Percentiles rank a stretch among this genome's conserved stretches.
Conservation (phyloP, 2,797 vertebrate genomes). For the Macrochelys suwanniensis region DNA sequence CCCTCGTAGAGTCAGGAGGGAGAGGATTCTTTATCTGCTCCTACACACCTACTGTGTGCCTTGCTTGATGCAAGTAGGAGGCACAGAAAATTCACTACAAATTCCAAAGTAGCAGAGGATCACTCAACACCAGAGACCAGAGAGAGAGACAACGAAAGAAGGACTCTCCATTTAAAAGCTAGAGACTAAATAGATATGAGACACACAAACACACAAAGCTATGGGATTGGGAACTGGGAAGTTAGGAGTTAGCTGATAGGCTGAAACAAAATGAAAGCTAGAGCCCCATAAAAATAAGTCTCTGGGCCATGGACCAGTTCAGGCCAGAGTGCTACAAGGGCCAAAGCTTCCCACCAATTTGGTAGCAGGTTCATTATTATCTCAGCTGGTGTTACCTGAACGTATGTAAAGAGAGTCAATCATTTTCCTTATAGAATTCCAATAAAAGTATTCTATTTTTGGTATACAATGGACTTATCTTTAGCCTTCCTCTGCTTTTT, state of each 20-base stretch:
- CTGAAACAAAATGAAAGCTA: not conserved
- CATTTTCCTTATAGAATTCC: not conserved
- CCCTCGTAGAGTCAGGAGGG: not conserved
- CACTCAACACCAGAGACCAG: not conserved
- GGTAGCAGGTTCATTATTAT: not conserved
- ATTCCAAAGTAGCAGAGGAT: not conserved
- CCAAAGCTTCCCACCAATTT: not conserved
- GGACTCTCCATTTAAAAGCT: not conserved
- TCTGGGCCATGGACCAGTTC: not conserved
- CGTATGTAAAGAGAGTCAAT: not conserved
- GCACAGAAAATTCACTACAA: not conserved
- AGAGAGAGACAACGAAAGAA: not conserved
- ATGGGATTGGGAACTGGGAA: not conserved
- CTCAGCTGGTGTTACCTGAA: conserved; percentile 25
- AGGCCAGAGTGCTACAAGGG: not conserved
- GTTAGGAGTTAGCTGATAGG: not conserved
- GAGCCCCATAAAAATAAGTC: rapidly evolving
- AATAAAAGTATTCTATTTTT: not conserved
- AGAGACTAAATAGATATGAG: not conserved
- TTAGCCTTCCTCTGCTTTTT: conserved; percentile 10
- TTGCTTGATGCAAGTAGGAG: not conserved
- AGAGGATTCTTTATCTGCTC: not conserved
- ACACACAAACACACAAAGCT: not conserved
- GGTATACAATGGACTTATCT: conserved; percentile 23
- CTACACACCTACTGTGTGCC: not conserved